A percentile compares a stretch with the other conserved stretches of the same genome.
Evolutionary conservation across 2,888 invertebrate genomes (phyloP).

Genomic region (Sycophila texana): DNA sequence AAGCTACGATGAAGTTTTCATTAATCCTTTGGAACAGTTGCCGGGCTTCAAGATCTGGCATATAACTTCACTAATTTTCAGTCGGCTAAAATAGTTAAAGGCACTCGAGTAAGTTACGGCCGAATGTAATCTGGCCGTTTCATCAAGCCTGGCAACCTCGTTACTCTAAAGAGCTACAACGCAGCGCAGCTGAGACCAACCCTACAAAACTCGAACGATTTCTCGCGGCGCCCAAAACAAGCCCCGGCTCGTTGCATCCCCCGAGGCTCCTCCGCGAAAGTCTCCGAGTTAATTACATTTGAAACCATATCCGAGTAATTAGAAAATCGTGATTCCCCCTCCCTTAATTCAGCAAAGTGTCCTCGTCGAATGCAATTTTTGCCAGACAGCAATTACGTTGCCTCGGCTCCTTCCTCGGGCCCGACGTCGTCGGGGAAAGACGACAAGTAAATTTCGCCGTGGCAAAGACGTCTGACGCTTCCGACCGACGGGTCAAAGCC

Average conservation of each 20-base stretch:
- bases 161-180: too few species aligned
- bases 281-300: constrained; percentile 21
- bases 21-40: too few species aligned
- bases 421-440: constrained; percentile 22
- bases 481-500: constrained; percentile 48
- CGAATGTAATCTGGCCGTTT: too few species aligned
- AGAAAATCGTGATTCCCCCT: constrained; percentile 23
- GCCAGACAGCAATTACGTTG: constrained; percentile 32
- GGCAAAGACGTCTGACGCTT: constrained; percentile 40
- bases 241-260: neutral
- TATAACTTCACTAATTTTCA: too few species aligned
- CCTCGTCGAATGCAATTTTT: constrained; percentile 27
- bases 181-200: too few species aligned
- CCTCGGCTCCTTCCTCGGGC: constrained; percentile 1
- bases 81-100: too few species aligned
- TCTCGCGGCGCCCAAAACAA: neutral
- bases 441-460: constrained; percentile 47
- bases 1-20: too few species aligned
- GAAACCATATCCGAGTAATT: constrained; percentile 34
- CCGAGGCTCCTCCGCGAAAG: neutral
- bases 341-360: constrained; percentile 4
- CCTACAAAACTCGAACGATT: neutral
- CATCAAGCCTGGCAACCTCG: too few species aligned
- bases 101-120: too few species aligned
- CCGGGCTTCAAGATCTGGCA: too few species aligned